Percentiles rank a stretch among this genome's conserved stretches.
Conservation (phyloP, 1,140 invertebrate genomes). For the Drosophila virilis region DNA sequence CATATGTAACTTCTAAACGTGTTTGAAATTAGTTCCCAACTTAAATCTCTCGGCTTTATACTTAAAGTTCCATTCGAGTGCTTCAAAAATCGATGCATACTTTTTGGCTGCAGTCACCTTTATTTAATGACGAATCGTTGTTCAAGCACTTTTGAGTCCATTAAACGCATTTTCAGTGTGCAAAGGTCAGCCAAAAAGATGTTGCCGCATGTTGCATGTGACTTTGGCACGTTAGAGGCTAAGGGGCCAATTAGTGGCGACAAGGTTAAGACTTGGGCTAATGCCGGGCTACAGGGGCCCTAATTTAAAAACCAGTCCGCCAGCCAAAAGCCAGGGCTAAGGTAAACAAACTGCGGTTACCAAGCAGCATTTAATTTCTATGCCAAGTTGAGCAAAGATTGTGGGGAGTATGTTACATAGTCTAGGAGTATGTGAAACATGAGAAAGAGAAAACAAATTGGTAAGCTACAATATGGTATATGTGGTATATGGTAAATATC, state of each 20-base stretch:
- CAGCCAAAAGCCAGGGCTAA: constrained; percentile 14
- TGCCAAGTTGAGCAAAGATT: neutral
- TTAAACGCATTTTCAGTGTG: constrained; percentile 42
- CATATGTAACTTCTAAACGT: no score
- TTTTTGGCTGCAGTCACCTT: constrained; percentile 11
- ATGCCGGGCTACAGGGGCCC: constrained; percentile 35
- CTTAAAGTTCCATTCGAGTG: neutral
- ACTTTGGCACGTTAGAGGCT: constrained; percentile 57
- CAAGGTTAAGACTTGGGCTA: constrained; percentile 69
- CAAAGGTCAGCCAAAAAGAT: constrained; percentile 64
- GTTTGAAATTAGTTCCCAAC: no score
- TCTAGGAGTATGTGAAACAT: neutral
- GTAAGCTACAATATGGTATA: no score
- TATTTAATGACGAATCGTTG: constrained; percentile 7
- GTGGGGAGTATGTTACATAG: neutral
- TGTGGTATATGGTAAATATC: no score
- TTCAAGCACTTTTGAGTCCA: constrained; percentile 34
- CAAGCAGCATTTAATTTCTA: constrained; percentile 34
- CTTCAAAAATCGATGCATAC: constrained; percentile 19
- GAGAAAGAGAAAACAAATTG: no score
- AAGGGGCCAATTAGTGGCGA: constrained; percentile 71
- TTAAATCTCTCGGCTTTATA: no score
- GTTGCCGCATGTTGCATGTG: constrained; percentile 48
- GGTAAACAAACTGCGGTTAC: constrained; percentile 53
- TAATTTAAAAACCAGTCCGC: constrained; percentile 22